Base-by-base conservation (phyloP, 2,888 invertebrate species). In the Leucoma salicis region DNA sequence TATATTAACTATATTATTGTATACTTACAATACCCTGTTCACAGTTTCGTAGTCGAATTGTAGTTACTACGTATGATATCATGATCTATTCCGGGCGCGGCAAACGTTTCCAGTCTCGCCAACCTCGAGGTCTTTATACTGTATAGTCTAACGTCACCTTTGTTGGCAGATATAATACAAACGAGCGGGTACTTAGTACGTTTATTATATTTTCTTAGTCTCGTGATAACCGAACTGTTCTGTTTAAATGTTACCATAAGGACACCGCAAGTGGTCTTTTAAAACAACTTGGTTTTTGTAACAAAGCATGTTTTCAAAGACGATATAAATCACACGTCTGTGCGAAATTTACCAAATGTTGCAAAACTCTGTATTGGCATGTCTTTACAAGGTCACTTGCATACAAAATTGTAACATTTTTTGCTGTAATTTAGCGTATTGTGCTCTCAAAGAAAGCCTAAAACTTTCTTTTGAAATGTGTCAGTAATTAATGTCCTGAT, bases 401-500 rank as follows among this genome's bases (percentile, higher is more conserved):
- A 77, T 77, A 68, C 66, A 69, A 74, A 73, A 66, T 57, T 55
- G 57, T 66, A 60, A 62, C 68, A 67, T 74, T 72, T 71, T 65
- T 71, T 64, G 39, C 60, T 49, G 46, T 43, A 41, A 53, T 62
- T 62, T 34, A 12, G 3, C 42, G 72, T 57, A 74, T 77, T 78
- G 74, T 78, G 59, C 36, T 29, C 39, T 37, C 43, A 49, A 76
- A 68, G 77, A 76, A 77, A 79, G 71, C 72, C 55, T 61, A 70
- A 77, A 64, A 55, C 80, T 83, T 86, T 87, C 80, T 76, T 75
- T 72, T 46, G 49, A 64, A 68, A 72, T 79, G 78, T 72, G 75
- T 70, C 58, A 68, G 78, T 74, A 82, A 88, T 88, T 84, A 86
- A 84, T 89, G 69, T 82, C 68, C 75, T 84, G 80, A 85, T 82